Evolutionary conservation across 2,888 invertebrate genomes (phyloP).

Genomic region (Dynastes grantii): DNA sequence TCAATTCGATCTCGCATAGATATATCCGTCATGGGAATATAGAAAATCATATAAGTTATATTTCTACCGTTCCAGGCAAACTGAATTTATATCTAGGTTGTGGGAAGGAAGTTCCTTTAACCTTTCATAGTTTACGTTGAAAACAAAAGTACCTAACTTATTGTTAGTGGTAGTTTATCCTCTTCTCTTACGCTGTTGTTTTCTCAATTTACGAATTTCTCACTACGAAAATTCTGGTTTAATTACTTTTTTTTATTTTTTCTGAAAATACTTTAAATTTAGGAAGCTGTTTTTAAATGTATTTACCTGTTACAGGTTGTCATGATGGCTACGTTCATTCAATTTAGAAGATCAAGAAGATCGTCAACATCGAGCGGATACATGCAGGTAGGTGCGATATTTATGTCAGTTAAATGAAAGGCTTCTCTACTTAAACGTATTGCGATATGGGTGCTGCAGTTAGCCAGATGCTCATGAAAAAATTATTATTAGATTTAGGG

Average conservation of each 20-base stretch:
- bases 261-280: no score
- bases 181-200: no score
- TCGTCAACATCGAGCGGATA: constrained; percentile 62
- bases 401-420: not conserved
- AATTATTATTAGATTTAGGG: no score
- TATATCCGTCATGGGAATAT: constrained; percentile 45
- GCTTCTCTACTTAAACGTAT: no score
- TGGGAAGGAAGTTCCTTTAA: not conserved
- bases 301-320: constrained; percentile 11
- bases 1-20: constrained; percentile 48
- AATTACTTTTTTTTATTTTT: no score
- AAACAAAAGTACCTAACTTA: not conserved
- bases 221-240: no score
- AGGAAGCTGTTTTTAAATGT: no score
- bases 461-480: no score
- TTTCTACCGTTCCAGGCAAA: constrained; percentile 8
- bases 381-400: constrained; percentile 59
- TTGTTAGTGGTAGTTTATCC: no score
- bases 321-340: constrained; percentile 60
- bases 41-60: constrained; percentile 20
- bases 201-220: no score
- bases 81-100: not conserved
- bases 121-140: constrained; percentile 5
- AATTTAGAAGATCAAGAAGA: constrained; percentile 59
- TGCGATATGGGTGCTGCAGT: no score